Conservation (phyloP, 2,888 invertebrate species). For the Celastrina argiolus region DNA sequence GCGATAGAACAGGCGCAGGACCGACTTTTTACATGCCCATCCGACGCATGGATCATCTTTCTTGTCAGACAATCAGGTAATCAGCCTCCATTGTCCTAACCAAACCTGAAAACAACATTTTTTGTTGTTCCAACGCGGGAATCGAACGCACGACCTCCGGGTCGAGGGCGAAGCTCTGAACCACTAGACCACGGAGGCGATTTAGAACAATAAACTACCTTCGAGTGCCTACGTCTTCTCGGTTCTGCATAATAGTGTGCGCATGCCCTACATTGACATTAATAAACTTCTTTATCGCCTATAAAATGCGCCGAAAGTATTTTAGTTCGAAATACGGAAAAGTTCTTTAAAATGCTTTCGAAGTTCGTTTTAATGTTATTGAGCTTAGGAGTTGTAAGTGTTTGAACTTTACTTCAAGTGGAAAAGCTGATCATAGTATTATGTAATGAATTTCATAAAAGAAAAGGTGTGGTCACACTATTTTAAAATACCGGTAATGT, state of each 20-base stretch:
- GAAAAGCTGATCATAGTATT: conserved; percentile 6
- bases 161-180: no score
- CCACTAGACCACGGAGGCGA: no score
- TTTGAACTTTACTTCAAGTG: conserved; percentile 10
- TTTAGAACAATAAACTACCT: no score
- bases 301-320: conserved; percentile 5
- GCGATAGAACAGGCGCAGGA: no score
- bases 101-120: no score
- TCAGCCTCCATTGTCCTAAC: no score
- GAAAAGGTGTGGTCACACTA: neutral
- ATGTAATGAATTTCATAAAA: conserved; percentile 11
- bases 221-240: no score
- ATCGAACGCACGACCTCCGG: no score
- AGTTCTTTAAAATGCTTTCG: conserved; percentile 8
- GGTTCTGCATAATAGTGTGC: neutral
- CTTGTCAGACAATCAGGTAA: no score
- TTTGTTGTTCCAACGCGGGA: no score
- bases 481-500: neutral
- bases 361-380: conserved; percentile 8
- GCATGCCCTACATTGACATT: conserved; percentile 1
- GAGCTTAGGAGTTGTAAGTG: conserved; percentile 12
- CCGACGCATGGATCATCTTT: no score
- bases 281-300: conserved; percentile 4
- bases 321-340: conserved; percentile 7
- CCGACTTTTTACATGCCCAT: no score